Percentiles rank a stretch among this genome's conserved stretches.
Conservation (phyloP, 92 coral and sea anemone genomes). For the Epizoanthus fatuus region DNA sequence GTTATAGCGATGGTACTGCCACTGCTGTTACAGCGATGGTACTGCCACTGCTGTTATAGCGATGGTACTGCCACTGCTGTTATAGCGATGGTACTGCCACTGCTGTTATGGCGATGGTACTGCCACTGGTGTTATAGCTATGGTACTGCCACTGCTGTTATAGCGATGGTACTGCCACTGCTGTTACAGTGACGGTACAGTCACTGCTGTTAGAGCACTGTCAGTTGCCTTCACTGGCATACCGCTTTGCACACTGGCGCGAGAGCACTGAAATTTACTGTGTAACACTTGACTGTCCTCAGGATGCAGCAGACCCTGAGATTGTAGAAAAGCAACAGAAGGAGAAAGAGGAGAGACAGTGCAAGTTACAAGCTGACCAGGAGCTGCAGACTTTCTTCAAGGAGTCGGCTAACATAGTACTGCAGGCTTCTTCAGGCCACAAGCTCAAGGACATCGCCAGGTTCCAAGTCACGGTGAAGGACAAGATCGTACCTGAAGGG, state of each 20-base stretch:
- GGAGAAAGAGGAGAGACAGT: slow-evolving; percentile 74
- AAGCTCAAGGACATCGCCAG: slow-evolving; percentile 94
- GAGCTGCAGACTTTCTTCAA: slow-evolving; percentile 78
- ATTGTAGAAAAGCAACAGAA: slow-evolving; percentile 63
- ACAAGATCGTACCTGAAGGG: slow-evolving; percentile 75
- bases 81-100: too few relatives aligned
- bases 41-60: too few relatives aligned
- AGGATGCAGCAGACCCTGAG: slow-evolving; percentile 71
- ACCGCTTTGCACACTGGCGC: not conserved
- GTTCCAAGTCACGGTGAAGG: slow-evolving; percentile 85
- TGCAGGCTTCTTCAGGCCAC: slow-evolving; percentile 91
- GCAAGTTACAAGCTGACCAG: slow-evolving; percentile 67
- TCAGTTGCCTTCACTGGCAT: too few relatives aligned
- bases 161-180: too few relatives aligned
- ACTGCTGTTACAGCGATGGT: too few relatives aligned
- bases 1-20: too few relatives aligned
- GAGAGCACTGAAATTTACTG: not conserved
- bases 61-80: too few relatives aligned
- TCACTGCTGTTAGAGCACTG: too few relatives aligned
- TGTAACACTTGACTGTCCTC: not conserved
- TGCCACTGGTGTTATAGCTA: too few relatives aligned
- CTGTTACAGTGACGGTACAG: too few relatives aligned
- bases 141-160: too few relatives aligned
- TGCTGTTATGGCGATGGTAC: too few relatives aligned
- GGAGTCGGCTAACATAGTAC: slow-evolving; percentile 84